Evolutionary conservation across 2,113 vertebrate genomes (phyloP), one percentile per base, ranked within the genome.

Genomic region (Actenoides hombroni): DNA sequence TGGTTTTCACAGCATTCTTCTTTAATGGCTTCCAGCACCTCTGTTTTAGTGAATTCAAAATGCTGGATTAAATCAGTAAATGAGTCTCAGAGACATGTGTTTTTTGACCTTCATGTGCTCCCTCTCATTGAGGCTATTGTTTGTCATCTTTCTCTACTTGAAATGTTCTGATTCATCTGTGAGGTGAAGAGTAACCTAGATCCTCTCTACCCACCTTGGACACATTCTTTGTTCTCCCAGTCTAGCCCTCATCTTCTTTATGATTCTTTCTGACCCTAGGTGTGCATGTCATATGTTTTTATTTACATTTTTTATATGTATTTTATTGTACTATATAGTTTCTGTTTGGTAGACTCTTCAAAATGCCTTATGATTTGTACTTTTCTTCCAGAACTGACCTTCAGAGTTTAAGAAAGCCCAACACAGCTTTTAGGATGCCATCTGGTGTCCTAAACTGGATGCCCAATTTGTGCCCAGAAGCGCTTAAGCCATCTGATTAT

Each of bases 21-120:
- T 89, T 83, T 92, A 94, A 95, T 71, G 77, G 61, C 70, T 95
- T 90, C 79, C 86, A 94, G 86, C 35, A 69, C 48, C 77, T 85
- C 82, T 37, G 16, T 82, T 91, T 74, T 49, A 90, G 54, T 20
- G 25, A 61, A 76, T 85, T 61, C 86, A 87, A 84, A 92, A 89
- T 83, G 48, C 54, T 89, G 54, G 57, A 80, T 89, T 77, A 40
- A 80, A 77, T 93, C 23, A 73, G 23, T 42, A 85, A 89, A 71
- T 13, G 10, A 25, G 31, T 83, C 24, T 89, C 25, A 80, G 24
- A 77, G 26, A 4, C 29, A 33, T 48, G 37, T 79, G n/a, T 2
- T 49, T 85, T 93, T 67, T 92, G 53, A 87, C 49, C n/a, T 90
- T 73, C 49, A 26, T 65, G 12, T 57, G 9, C n/a, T 88, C 60